phyloP scores from a whole-genome alignment of 2,888 invertebrate genomes.

The Machimus rusticus region DNA sequence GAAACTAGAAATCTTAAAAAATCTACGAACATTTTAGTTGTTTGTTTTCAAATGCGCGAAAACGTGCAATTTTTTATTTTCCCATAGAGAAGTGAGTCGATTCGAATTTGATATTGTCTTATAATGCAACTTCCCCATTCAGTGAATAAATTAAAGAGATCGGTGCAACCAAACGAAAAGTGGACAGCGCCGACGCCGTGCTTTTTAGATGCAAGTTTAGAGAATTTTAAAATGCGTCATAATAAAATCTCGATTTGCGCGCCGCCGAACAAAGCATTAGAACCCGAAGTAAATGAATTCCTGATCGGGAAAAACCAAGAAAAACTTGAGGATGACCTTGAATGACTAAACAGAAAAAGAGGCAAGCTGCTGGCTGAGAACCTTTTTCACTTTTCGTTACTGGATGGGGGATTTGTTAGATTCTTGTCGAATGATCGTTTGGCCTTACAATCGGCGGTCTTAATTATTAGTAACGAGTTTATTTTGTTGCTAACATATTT shows the following conservation, averaged over 20 bases:
- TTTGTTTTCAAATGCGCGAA: background rate
- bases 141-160: background rate
- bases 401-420: background rate
- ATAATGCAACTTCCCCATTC: background rate
- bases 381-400: constrained; percentile 15
- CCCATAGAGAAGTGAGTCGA: background rate
- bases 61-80: background rate
- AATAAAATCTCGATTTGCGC: constrained; percentile 1
- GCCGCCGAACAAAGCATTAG: constrained; percentile 3
- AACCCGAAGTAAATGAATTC: constrained; percentile 25
- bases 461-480: background rate
- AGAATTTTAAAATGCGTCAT: constrained; percentile 33
- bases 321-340: constrained; percentile 36
- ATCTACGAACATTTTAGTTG: background rate
- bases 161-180: background rate
- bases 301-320: constrained; percentile 38
- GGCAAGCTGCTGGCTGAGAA: background rate
- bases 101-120: background rate
- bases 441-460: background rate
- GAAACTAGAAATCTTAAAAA: background rate
- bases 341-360: constrained; percentile 1
- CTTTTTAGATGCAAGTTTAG: background rate
- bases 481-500: background rate
- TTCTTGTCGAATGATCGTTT: background rate
- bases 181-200: background rate